Base-by-base conservation (phyloP, 2,888 invertebrate genomes). In the Nomada fabriciana region DNA sequence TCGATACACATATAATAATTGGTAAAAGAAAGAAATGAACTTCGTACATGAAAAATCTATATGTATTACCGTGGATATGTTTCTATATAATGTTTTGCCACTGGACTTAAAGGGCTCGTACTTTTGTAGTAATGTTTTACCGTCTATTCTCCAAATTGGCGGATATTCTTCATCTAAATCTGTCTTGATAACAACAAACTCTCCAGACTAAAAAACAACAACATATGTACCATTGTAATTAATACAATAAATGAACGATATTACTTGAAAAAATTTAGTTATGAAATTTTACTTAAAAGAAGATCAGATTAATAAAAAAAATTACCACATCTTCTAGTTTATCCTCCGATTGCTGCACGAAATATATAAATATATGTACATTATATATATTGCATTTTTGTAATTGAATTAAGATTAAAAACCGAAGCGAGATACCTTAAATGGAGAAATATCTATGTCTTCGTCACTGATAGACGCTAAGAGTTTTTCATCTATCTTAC, bases 121-220 rank as follows among this genome's bases (percentile, higher is more conserved):
- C 93, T 97, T 97, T 94, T 97, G 97, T 82, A 97, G 94, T 85
- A 97, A 95, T 25, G 97, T 96, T 94, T 97, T 97, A 0, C 97
- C 97, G 93, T 98, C 98, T 59, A 98, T 97, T 94, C 98, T 96
- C 98, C 98, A 98, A 90, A 98, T 96, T 9, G 97, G 96, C 10
- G 98, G 98, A 95, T 96, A 97, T 93, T 98, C 97, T 92, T 97
- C 96, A 79, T 95, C 95, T 86, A 97, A 94, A 94, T 98, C 98
- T 69, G 96, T 95, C 94, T 97, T 97, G 91, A 98, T 95, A 55
- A 98, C 97, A 84, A 98, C 97, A 95, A 98, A 98, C 92, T 98
- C 97, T 60, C 98, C 98, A 84, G 97, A 96, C 98, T 98, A 94
- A 72, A 95, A 95, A 59, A 59, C 0, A 36, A 1, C 36, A 36